Evolutionary conservation across 92 coral and sea anemone genomes (phyloP), one percentile per base, ranked within the genome.

Genomic region (Umimayanthus kanabou): DNA sequence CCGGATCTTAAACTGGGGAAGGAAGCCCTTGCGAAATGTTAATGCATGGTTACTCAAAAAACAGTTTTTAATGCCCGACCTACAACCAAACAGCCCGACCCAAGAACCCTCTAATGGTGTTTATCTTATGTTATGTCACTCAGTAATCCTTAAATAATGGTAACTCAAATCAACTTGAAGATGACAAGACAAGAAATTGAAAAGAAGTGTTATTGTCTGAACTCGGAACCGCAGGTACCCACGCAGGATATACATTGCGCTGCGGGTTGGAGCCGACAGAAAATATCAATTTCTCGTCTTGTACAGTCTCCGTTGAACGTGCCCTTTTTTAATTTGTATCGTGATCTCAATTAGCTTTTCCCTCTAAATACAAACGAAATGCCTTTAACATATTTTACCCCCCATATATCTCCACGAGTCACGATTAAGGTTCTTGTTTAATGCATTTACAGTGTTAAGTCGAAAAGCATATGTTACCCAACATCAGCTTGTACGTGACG

Each of bases 101-200:
- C 37, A 33, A 33, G 37, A 7, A 23, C 25, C 69, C 33, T 45
- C 33, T 40, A 70, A 67, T 43, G 87, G 57, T 70, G 66, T 70
- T 83, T 45, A 70, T 83, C 45, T 70, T 83, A 30, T 42, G 15
- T 70, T 43, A 28, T 83, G 67, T 83, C 87, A 69, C 43, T 70
- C 87, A 83, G 40, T 69, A n/a, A 33, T 26, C 33, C 58, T 69
- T 71, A 69, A 45, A 47, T 28, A 49, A 80, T 78, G 39, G 81
- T 47, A 9, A 29, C 28, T 29, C 71, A 25, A 67, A 18, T 83
- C 33, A 43, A 8, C 45, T n/a, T 61, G 42, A 81, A 81, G 72
- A 70, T 61, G 33, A 81, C 30, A 64, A 81, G 49, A 65, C 23
- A 40, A 9, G 33, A 39, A 66, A 20, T 18, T 40, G 45, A 40